Percentiles rank a stretch among this genome's conserved stretches.
Evolutionary conservation across 2,888 invertebrate genomes (phyloP).

Genomic region (Cordilura impudica): DNA sequence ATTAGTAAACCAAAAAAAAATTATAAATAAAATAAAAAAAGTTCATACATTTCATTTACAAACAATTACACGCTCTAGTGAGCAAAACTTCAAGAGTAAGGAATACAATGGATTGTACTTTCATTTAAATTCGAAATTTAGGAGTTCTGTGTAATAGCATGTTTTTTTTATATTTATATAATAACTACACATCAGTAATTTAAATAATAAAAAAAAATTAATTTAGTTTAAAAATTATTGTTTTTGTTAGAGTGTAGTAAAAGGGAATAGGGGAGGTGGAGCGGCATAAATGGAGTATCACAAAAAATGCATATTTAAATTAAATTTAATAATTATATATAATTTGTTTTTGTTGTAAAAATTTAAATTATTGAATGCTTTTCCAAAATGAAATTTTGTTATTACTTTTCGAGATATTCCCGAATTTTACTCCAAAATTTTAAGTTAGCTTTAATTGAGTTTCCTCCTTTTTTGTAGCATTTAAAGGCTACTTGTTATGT

Average conservation of each 20-base stretch:
- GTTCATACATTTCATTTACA: slow-evolving; percentile 24
- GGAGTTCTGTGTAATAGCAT: not conserved
- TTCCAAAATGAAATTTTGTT: slow-evolving; percentile 12
- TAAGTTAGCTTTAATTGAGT: slow-evolving; percentile 3
- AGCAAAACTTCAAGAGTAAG: not conserved
- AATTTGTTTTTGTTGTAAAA: not conserved
- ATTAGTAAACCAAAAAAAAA: slow-evolving; percentile 39
- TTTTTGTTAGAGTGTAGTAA: slow-evolving; percentile 2
- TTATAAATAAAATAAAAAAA: not conserved
- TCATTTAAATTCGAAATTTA: no score
- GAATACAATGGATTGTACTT: no score
- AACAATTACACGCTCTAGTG: slow-evolving; percentile 44
- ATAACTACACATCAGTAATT: no score
- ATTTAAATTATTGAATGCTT: slow-evolving; percentile 21
- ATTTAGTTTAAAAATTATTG: not conserved
- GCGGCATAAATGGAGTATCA: slow-evolving; percentile 21
- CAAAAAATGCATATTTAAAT: slow-evolving; percentile 39
- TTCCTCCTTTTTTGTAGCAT: not conserved
- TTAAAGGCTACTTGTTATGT: slow-evolving; percentile 17
- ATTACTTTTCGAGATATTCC: not conserved
- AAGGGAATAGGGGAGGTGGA: not conserved
- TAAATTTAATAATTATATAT: slow-evolving; percentile 1
- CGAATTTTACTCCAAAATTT: not conserved
- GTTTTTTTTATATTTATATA: not conserved
- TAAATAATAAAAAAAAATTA: no score